These are phyloP conservation scores for Betta splendens DNA, from an alignment of 2,797 vertebrate genomes.

Conservation along the genomic window DNA sequence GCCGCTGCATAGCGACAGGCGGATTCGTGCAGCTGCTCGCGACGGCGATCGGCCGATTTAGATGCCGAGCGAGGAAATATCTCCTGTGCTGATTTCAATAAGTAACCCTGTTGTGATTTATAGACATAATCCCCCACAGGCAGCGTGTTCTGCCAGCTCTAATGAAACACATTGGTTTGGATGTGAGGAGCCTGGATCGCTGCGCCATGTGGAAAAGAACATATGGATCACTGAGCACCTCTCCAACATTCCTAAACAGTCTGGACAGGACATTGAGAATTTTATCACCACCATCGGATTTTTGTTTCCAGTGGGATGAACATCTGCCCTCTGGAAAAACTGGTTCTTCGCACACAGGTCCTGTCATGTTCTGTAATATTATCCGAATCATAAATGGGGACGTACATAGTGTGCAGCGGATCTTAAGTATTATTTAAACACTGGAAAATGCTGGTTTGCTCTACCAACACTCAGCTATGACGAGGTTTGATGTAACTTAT, in stretches of 20 bases:
- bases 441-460: constrained; percentile 7
- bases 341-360: constrained; percentile 17
- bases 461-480: constrained; percentile 7
- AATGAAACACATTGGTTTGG: constrained; percentile 74
- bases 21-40: constrained; percentile 25
- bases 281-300: constrained; percentile 67
- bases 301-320: constrained; percentile 34
- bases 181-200: constrained; percentile 59
- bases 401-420: constrained; percentile 1
- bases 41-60: constrained; percentile 50
- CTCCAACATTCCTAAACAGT: constrained; percentile 78
- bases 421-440: background rate
- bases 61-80: constrained; percentile 53
- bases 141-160: constrained; percentile 55
- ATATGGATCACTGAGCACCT: constrained; percentile 70
- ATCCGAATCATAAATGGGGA: constrained; percentile 15
- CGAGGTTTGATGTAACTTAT: background rate
- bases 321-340: constrained; percentile 43
- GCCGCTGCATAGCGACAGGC: constrained; percentile 14
- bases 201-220: constrained; percentile 66
- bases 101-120: constrained; percentile 67
- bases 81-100: constrained; percentile 67
- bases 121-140: constrained; percentile 67
- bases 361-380: constrained; percentile 25
- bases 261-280: constrained; percentile 75